Conservation (phyloP, 2,113 vertebrate species). For the Festucalex cinctus region DNA sequence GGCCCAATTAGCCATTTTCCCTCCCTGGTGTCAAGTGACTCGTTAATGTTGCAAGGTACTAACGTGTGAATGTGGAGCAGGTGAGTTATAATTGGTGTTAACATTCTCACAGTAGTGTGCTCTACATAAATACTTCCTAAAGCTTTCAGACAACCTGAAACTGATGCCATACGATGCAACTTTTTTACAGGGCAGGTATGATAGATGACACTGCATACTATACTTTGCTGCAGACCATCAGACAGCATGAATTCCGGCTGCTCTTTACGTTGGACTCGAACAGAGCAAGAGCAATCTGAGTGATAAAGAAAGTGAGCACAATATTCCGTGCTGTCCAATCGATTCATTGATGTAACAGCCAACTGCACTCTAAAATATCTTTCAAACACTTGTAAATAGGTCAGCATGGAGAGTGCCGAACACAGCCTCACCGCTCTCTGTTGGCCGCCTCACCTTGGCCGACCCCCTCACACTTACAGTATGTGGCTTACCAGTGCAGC, state of each 20-base stretch:
- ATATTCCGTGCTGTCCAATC: background rate
- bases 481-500: slow-evolving; percentile 43
- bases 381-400: slow-evolving; percentile 33
- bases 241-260: slow-evolving; percentile 10
- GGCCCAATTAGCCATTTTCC: too few species aligned
- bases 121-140: too few species aligned
- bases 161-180: too few species aligned
- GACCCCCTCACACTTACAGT: slow-evolving; percentile 17
- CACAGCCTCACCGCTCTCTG: slow-evolving; percentile 37
- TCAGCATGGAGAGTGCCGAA: slow-evolving; percentile 34
- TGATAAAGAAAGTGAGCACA: background rate
- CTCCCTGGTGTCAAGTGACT: too few species aligned
- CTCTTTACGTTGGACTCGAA: slow-evolving; percentile 21
- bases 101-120: too few species aligned
- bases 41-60: too few species aligned
- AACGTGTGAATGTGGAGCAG: too few species aligned
- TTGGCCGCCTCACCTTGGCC: slow-evolving; percentile 41
- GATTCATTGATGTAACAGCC: slow-evolving; percentile 9
- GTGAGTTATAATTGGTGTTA: too few species aligned
- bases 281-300: background rate
- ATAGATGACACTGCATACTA: background rate
- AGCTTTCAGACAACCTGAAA: too few species aligned
- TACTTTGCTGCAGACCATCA: slow-evolving; percentile 4
- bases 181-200: too few species aligned
- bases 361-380: slow-evolving; percentile 4